A percentile compares a stretch with the other conserved stretches of the same genome.
Conservation (phyloP, 2,797 vertebrate genomes). For the Tokudaia tokunoshimensis region DNA sequence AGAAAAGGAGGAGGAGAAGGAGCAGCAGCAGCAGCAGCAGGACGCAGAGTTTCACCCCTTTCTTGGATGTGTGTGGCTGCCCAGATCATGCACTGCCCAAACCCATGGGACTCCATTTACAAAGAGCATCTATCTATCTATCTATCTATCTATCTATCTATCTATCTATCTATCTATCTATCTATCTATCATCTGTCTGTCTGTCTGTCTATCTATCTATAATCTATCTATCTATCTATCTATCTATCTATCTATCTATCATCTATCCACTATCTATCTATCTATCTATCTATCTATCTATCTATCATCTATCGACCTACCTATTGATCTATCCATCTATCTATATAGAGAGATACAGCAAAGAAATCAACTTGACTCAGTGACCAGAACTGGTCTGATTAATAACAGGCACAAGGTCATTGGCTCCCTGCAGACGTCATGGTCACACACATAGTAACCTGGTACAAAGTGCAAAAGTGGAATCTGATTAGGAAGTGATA, state of each 20-base stretch:
- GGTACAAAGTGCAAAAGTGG: neutral
- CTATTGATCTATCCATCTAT: neutral
- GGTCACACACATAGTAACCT: neutral
- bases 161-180: neutral
- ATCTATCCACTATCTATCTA: neutral
- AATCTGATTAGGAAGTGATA: neutral
- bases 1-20: too few relatives aligned
- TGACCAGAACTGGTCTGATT: neutral
- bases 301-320: neutral
- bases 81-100: neutral
- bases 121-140: neutral
- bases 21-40: neutral
- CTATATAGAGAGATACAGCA: neutral
- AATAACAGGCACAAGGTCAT: neutral
- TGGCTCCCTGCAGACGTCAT: neutral
- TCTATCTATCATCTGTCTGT: neutral
- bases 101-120: neutral
- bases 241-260: neutral
- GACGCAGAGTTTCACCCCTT: neutral
- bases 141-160: neutral
- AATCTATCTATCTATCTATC: neutral
- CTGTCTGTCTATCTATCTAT: neutral
- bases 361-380: neutral
- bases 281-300: neutral
- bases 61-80: neutral